These are phyloP conservation scores for Chloroceryle amazona DNA, from an alignment of 2,797 vertebrate genomes.

Conservation along the genomic window DNA sequence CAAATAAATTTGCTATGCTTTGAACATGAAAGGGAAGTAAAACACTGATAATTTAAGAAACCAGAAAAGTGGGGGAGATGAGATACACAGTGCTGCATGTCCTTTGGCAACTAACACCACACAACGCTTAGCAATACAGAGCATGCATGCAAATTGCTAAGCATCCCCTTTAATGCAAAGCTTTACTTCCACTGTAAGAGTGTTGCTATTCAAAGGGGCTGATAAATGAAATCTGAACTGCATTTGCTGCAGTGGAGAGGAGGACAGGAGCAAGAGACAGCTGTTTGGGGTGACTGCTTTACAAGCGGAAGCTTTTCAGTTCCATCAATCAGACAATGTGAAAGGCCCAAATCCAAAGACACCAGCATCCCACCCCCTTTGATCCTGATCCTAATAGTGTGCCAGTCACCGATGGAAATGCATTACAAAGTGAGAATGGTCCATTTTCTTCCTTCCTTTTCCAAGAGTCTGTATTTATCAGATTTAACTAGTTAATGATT, in stretches of 20 bases:
- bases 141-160: conserved; percentile 67
- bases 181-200: conserved; percentile 65
- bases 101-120: conserved; percentile 61
- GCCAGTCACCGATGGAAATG: conserved; percentile 76
- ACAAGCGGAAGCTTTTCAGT: conserved; percentile 76
- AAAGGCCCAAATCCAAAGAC: conserved; percentile 80
- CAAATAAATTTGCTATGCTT: conserved; percentile 81
- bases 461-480: conserved; percentile 64
- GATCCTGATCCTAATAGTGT: conserved; percentile 80
- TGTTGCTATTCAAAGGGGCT: conserved; percentile 74
- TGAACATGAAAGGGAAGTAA: conserved; percentile 83
- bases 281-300: conserved; percentile 80
- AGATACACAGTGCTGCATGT: conserved; percentile 65
- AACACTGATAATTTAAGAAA: conserved; percentile 80
- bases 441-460: conserved; percentile 39
- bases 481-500: conserved; percentile 72
- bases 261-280: conserved; percentile 78
- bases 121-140: conserved; percentile 15
- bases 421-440: conserved; percentile 22
- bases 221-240: conserved; percentile 79
- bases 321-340: conserved; percentile 78
- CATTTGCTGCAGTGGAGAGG: conserved; percentile 70
- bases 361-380: conserved; percentile 76
- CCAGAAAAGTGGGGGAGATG: conserved; percentile 74
- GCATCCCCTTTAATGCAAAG: conserved; percentile 18